Evolutionary conservation across 2,113 vertebrate species (phyloP), one percentile per base, ranked within the genome.

Genomic region (Martes martes): DNA sequence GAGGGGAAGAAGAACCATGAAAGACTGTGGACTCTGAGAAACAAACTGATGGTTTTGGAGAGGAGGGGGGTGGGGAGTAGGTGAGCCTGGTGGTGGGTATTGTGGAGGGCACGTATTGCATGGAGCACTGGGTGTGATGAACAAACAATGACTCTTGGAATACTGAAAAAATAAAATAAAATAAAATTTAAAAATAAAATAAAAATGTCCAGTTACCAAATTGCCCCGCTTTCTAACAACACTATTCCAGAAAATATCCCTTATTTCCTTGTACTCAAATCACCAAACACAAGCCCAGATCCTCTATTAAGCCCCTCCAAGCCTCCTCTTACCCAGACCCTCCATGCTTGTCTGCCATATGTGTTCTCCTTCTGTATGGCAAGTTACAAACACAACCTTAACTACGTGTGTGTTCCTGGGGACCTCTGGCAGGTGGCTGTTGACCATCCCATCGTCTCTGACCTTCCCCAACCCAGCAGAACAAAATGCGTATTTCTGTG

Each of bases 311-410:
- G 33, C 42, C 10, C 28, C n/a, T 50, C 18, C 1, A 1, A 61
- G 47, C 24, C 36, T 11, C 11, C 36, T 57, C 26, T 61, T 7
- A 42, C 11, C 26, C 47, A 74, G 11, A 63, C 71, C 19, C 31
- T 45, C 63, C 42, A 15, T 14, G 23, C 21, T 36, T 57, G 36
- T 50, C 71, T 31, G 45, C 7, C n/a, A 23, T 2, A 11, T 13
- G 3, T 1, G 9, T 42, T 67, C n/a, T 81, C 36, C 33, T 84
- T 39, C 11, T 15, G 0, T 0, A 2, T 1, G 65, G 36, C 59
- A 82, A 42, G 24, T 80, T 21, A 55, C 1, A 2, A 86, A 33
- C 39, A 24, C 84, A 73, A n/a, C 4, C 42, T 74, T 16, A 45
- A 28, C 55, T 10, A 33, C 39, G 7, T 0, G 16, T 18, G 5